Evolutionary conservation across 2,113 vertebrate species (phyloP), one percentile per base, ranked within the genome.

Genomic region (Macroglossus sobrinus): DNA sequence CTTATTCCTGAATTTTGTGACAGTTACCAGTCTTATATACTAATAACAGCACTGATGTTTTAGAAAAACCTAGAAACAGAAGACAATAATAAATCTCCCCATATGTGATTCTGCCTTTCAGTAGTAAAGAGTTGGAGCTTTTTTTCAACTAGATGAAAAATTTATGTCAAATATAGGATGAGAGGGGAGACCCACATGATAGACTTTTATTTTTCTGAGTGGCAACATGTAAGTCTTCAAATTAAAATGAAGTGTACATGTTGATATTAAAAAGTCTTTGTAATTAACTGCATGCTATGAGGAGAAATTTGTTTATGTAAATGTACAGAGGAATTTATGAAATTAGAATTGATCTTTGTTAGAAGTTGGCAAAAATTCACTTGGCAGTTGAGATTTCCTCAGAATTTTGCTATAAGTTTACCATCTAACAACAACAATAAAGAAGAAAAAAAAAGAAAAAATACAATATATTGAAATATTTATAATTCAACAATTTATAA

Each of bases 351-450:
- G 30, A 0, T 33, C 19, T 87, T n/a, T 12, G 38, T 71, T 35
- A 50, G 38, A 95, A 30, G 28, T 55, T 95, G 57, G 57, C n/a
- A 82, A 93, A 95, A 96, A 61, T 61, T 12, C 0, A 59, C 57
- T 97, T 81, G 86, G 0, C 63, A 93, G 21, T 76, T 2, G 57
- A 63, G 1, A 84, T 98, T 95, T 97, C 79, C 15, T 79, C 79
- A 85, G 30, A 0, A 8, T 91, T 15, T 11, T 76, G 1, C 24
- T 97, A 38, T 21, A 75, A 2, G 0, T 93, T 96, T 97, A 96
- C 55, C 64, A 78, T 7, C 71, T 88, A 95, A 93, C 89, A 28
- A 88, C 26, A 61, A 61, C 59, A 28, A 61, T 24, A 61, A 59
- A n/a, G n/a, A 30, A 53, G n/a, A 57, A 79, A 38, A 40, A 59